Conservation (phyloP, 2,113 vertebrate genomes). For the Menura novaehollandiae region DNA sequence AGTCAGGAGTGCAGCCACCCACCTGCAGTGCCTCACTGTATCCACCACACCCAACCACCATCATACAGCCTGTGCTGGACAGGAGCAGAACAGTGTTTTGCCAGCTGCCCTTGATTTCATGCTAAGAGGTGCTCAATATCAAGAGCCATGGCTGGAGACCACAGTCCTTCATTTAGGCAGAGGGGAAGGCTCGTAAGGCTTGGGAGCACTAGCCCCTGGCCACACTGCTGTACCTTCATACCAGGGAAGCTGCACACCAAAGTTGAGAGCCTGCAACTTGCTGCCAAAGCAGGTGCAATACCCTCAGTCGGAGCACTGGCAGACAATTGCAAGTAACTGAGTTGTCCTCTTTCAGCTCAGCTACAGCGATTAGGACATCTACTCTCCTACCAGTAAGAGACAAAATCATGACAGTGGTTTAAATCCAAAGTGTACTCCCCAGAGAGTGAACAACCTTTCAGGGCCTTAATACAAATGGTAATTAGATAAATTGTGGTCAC, state of each 20-base stretch:
- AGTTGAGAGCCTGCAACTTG: accelerated
- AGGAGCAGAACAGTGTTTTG: neutral
- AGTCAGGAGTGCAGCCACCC: neutral
- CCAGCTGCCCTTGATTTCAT: neutral
- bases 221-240: neutral
- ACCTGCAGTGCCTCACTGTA: neutral
- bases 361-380: neutral
- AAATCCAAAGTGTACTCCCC: neutral
- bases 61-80: neutral
- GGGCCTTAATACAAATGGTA: neutral
- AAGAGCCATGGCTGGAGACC: neutral
- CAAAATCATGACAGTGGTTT: neutral
- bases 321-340: neutral
- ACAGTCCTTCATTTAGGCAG: neutral
- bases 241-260: neutral
- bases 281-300: neutral
- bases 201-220: neutral
- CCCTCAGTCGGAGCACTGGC: neutral
- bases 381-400: neutral
- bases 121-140: neutral
- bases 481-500: neutral
- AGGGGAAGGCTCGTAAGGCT: neutral
- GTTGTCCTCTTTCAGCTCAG: neutral
- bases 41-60: neutral
- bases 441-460: neutral